Percentiles rank a stretch among this genome's conserved stretches.
Conservation (phyloP, 1,140 invertebrate species). For the Gonatopus flavifemur region DNA sequence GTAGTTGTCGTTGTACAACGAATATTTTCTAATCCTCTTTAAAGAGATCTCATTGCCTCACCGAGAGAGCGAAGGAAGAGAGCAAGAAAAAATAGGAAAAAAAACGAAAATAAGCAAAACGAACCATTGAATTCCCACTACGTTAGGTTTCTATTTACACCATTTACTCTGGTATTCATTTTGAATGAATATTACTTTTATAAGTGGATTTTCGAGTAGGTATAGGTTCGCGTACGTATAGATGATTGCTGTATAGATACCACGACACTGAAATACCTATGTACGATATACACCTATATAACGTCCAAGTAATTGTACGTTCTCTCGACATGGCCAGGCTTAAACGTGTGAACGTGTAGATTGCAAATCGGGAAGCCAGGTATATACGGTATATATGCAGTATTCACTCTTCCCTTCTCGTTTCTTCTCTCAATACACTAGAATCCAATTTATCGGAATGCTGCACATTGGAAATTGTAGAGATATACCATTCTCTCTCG, state of each 20-base stretch:
- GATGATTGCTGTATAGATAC: slow-evolving; percentile 1
- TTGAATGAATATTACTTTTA: background rate
- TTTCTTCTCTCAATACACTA: too few species aligned
- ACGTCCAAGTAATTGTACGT: slow-evolving; percentile 10
- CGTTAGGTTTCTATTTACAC: background rate
- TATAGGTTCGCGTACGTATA: background rate
- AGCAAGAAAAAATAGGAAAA: too few species aligned
- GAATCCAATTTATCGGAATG: slow-evolving; percentile 33
- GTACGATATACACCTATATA: too few species aligned
- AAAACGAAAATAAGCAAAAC: too few species aligned
- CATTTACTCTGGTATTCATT: background rate
- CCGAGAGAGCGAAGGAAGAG: background rate
- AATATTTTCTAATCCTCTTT: slow-evolving; percentile 12
- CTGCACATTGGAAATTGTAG: slow-evolving; percentile 22
- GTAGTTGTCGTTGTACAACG: slow-evolving; percentile 1
- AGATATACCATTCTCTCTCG: slow-evolving; percentile 24
- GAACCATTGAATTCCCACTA: background rate
- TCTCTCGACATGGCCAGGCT: slow-evolving; percentile 1
- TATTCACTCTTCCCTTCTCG: slow-evolving; percentile 17
- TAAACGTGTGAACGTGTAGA: slow-evolving; percentile 14
- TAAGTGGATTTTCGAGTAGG: background rate
- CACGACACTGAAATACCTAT: too few species aligned
- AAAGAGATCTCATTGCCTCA: background rate
- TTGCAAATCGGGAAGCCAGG: slow-evolving; percentile 18
- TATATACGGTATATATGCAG: too few species aligned